A percentile compares a stretch with the other conserved stretches of the same genome.
Conservation (phyloP, 2,888 invertebrate species). For the Petrolisthes cinctipes region DNA sequence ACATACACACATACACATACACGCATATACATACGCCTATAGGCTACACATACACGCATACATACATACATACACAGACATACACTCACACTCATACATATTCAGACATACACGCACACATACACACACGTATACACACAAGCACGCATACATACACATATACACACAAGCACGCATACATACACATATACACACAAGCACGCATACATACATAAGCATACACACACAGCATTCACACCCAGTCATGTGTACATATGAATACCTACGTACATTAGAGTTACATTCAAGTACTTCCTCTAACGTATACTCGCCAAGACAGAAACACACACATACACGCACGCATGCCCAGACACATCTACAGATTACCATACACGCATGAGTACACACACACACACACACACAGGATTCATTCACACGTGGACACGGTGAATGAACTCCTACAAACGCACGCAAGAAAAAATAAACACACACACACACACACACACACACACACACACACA, state of each 20-base stretch:
- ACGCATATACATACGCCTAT: too few relatives aligned
- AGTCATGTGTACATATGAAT: not conserved
- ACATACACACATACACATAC: not conserved
- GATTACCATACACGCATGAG: not conserved
- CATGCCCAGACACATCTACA: not conserved
- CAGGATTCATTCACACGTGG: not conserved
- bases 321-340: constrained; percentile 3
- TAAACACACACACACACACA: not conserved
- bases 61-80: too few relatives aligned
- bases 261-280: too few relatives aligned
- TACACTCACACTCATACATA: too few relatives aligned
- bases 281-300: not conserved
- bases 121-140: too few relatives aligned
- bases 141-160: not conserved
- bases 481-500: not conserved
- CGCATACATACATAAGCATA: not conserved
- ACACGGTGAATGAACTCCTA: not conserved
- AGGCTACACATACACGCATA: too few relatives aligned
- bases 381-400: constrained; percentile 12
- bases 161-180: not conserved
- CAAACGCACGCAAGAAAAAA: not conserved
- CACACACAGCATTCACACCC: not conserved
- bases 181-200: not conserved
- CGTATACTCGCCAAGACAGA: not conserved
- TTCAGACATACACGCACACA: too few relatives aligned